Conservation (phyloP, 2,888 invertebrate genomes). For the Choristoneura rosaceana region DNA sequence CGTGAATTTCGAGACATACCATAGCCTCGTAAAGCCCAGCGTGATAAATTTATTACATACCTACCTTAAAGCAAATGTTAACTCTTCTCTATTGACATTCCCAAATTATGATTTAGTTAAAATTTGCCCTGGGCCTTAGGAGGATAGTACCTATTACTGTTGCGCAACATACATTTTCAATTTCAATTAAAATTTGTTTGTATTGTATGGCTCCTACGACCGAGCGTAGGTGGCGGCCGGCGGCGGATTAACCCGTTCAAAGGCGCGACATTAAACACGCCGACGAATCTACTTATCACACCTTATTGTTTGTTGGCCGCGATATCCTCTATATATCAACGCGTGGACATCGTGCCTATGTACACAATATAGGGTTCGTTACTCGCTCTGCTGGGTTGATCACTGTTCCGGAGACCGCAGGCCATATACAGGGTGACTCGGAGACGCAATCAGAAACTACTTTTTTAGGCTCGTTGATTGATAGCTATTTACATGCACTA, state of each 20-base stretch:
- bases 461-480: too few species aligned
- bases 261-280: slow-evolving; percentile 78
- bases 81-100: too few species aligned
- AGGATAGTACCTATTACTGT: not conserved
- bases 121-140: too few species aligned
- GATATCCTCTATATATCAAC: slow-evolving; percentile 77
- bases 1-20: too few species aligned
- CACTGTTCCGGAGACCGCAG: not conserved
- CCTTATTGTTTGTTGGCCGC: slow-evolving; percentile 77
- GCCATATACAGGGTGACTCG: too few species aligned
- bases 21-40: too few species aligned
- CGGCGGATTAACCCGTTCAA: slow-evolving; percentile 80
- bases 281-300: slow-evolving; percentile 82
- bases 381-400: slow-evolving; percentile 4
- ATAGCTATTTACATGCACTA: too few species aligned
- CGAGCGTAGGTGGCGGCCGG: slow-evolving; percentile 46
- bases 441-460: too few species aligned
- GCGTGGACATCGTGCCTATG: slow-evolving; percentile 62
- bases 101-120: too few species aligned
- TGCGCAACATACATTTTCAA: not conserved
- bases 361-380: slow-evolving; percentile 41
- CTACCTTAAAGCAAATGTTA: too few species aligned
- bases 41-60: too few species aligned
- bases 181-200: slow-evolving; percentile 9
- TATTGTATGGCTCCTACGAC: slow-evolving; percentile 9